These are phyloP conservation scores for Hypena proboscidalis DNA, from an alignment of 2,888 invertebrate genomes.

Conservation along the genomic window DNA sequence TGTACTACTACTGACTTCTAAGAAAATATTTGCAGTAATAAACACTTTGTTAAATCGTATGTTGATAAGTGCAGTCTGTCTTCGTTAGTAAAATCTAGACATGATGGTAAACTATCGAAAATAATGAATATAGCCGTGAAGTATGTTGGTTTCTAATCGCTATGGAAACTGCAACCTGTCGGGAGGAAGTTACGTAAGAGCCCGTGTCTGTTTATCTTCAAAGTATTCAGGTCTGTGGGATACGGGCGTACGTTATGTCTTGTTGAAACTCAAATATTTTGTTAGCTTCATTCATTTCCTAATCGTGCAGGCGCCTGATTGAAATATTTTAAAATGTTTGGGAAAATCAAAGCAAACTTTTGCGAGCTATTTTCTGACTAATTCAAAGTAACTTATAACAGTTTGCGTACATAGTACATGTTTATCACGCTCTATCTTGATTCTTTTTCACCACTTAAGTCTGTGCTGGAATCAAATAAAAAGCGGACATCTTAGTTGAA, in stretches of 20 bases:
- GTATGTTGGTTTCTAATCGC: slow-evolving; percentile 41
- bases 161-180: slow-evolving; percentile 19
- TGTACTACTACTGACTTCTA: not conserved
- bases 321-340: slow-evolving; percentile 38
- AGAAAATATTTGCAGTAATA: slow-evolving; percentile 6
- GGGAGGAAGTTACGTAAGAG: slow-evolving; percentile 49
- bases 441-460: no score
- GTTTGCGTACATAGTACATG: no score
- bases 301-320: slow-evolving; percentile 27
- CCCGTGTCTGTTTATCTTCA: slow-evolving; percentile 53
- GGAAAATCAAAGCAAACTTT: slow-evolving; percentile 11
- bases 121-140: slow-evolving; percentile 37
- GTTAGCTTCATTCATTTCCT: slow-evolving; percentile 51
- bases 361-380: no score
- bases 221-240: slow-evolving; percentile 44
- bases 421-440: no score
- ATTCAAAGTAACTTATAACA: no score
- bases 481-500: no score
- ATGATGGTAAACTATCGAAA: slow-evolving; percentile 27
- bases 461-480: no score
- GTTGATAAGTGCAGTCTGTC: slow-evolving; percentile 16
- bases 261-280: slow-evolving; percentile 60
- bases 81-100: slow-evolving; percentile 30
- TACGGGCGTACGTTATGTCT: slow-evolving; percentile 47
- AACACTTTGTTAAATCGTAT: slow-evolving; percentile 15